Evolutionary conservation across 2,888 invertebrate species (phyloP).

Genomic region (Baccha elongata): DNA sequence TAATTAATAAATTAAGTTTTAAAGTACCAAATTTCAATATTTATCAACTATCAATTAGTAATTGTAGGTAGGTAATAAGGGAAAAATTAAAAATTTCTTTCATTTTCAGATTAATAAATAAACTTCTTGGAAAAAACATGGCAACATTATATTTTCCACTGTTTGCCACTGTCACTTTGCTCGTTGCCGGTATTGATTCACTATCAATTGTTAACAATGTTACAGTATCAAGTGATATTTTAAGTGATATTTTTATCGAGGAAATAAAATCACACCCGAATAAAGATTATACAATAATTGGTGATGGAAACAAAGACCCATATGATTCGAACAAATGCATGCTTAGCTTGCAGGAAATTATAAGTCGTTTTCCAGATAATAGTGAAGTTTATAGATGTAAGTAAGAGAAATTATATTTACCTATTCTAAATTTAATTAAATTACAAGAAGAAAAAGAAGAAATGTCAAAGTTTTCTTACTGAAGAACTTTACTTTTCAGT

Average conservation of each 20-base stretch:
- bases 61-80: too few species aligned
- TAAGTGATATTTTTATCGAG: background rate
- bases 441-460: too few species aligned
- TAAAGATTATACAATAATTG: background rate
- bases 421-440: too few species aligned
- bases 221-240: conserved; percentile 11
- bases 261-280: background rate
- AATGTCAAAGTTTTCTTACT: too few species aligned
- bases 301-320: background rate
- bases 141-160: background rate
- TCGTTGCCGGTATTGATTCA: background rate
- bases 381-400: background rate
- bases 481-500: too few species aligned
- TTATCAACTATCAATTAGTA: too few species aligned
- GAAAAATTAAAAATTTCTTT: too few species aligned
- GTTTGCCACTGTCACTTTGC: background rate
- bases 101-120: too few species aligned
- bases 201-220: conserved; percentile 14
- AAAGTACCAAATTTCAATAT: too few species aligned
- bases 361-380: background rate
- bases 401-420: too few species aligned
- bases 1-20: too few species aligned
- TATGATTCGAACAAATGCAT: conserved; percentile 12
- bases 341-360: background rate
- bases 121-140: too few species aligned